phyloP scores from a whole-genome alignment of 2,797 vertebrate species.

The Toxotes lorentzi region DNA sequence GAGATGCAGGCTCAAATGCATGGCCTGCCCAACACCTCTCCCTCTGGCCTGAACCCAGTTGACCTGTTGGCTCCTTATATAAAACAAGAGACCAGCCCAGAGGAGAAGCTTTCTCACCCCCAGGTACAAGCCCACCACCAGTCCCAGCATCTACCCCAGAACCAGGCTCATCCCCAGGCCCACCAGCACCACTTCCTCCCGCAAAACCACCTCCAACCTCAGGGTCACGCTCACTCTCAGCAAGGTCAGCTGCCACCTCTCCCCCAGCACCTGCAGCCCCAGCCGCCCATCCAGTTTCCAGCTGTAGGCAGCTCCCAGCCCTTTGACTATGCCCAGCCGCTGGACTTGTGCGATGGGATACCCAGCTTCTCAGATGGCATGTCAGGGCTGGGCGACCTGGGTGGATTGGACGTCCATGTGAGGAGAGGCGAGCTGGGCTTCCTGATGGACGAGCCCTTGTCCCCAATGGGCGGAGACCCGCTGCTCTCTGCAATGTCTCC shows the following conservation, averaged over 20 bases:
- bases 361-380: conserved; percentile 88
- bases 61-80: conserved; percentile 89
- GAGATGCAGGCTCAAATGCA: conserved; percentile 97
- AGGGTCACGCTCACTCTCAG: conserved; percentile 71
- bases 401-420: conserved; percentile 85
- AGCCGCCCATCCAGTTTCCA: conserved; percentile 84
- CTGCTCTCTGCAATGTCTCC: conserved; percentile 97
- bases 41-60: conserved; percentile 87
- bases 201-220: conserved; percentile 79
- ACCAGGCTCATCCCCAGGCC: conserved; percentile 66
- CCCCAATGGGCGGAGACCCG: conserved; percentile 91
- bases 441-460: conserved; percentile 95
- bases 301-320: conserved; percentile 90
- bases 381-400: conserved; percentile 87
- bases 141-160: conserved; percentile 74
- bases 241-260: conserved; percentile 77
- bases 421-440: conserved; percentile 92
- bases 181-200: conserved; percentile 85
- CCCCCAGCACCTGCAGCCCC: conserved; percentile 80
- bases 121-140: conserved; percentile 77
- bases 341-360: conserved; percentile 90
- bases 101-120: conserved; percentile 84
- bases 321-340: conserved; percentile 91
- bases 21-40: conserved; percentile 90
- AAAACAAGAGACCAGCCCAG: conserved; percentile 91